Base-by-base conservation (phyloP, 2,797 vertebrate species). In the Anomalospiza imberbis region DNA sequence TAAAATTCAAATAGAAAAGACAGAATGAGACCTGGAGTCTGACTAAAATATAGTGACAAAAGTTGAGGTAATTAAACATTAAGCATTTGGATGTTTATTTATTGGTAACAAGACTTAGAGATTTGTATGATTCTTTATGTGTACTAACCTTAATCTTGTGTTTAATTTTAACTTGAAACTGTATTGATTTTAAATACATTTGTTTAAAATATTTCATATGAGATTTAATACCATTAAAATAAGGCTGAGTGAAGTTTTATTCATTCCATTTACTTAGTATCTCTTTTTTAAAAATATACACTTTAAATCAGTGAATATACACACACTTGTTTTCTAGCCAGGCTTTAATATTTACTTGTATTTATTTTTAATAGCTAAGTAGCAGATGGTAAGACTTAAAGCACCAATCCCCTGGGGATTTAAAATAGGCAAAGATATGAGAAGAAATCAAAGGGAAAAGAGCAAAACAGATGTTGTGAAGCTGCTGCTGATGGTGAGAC, bases 301-400 rank as follows among this genome's bases (percentile, higher is more conserved):
- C 7, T 67, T 57, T 34, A 85, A 78, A 66, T 51, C 47, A 34
- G 12, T 66, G 51, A 14, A 13, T 40, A 55, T 22, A 28, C 8
- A 66, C 25, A 38, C 0, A 1, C 12, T 53, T 38, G 17, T 2
- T 75, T 90, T 80, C 86, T 48, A 80, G 48, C 3, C 26, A 74
- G 38, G 26, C 38, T 92, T 87, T 91, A 92, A 79, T 93, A 85
- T 89, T 82, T 89, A 48, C 88, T 95, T 67, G 17, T 47, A 73
- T 76, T 78, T 58, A 34, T 79, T 90, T 86, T 87, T 76, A 94
- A 91, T 84, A 38, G 38, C 16, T 50, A 70, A 60, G 57, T 38
- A 94, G 45, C 95, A 96, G 90, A 95, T 95, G 94, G 81, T 83
- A 92, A 61, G 68, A 80, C 71, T 94, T 93, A 77, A 87, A 92